Evolutionary conservation across 2,797 vertebrate genomes (phyloP).

Genomic region (Phataginus tricuspis): DNA sequence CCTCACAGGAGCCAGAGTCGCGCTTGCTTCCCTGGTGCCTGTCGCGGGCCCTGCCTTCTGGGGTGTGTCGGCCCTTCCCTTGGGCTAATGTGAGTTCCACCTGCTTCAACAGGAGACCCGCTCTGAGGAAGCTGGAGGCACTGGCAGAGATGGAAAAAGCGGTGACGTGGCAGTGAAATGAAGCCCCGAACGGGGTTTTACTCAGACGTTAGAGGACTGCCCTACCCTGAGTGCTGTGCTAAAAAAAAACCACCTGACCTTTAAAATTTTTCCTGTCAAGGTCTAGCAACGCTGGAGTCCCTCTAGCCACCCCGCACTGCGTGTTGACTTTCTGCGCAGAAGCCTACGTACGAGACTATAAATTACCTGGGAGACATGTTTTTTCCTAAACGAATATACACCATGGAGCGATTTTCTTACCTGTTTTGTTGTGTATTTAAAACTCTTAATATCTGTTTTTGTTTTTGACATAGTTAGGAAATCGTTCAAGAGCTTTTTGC

Average conservation of each 20-base stretch:
- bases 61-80: neutral
- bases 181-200: neutral
- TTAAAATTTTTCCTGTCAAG: slow-evolving; percentile 17
- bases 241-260: slow-evolving; percentile 26
- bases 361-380: neutral
- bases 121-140: neutral
- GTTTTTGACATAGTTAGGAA: slow-evolving; percentile 54
- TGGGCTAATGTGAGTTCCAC: neutral
- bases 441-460: slow-evolving; percentile 26
- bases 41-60: neutral
- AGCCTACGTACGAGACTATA: neutral
- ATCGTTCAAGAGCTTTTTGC: neutral
- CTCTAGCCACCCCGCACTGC: neutral
- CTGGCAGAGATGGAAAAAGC: neutral
- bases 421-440: slow-evolving; percentile 24
- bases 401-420: neutral
- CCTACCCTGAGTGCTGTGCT: neutral
- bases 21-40: neutral
- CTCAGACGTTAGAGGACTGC: neutral
- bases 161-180: neutral
- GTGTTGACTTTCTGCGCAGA: slow-evolving; percentile 3
- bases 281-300: neutral
- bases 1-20: neutral
- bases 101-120: neutral
- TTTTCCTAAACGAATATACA: neutral